phyloP scores from a whole-genome alignment of 2,888 invertebrate species.

The Isoperla grammatica region DNA sequence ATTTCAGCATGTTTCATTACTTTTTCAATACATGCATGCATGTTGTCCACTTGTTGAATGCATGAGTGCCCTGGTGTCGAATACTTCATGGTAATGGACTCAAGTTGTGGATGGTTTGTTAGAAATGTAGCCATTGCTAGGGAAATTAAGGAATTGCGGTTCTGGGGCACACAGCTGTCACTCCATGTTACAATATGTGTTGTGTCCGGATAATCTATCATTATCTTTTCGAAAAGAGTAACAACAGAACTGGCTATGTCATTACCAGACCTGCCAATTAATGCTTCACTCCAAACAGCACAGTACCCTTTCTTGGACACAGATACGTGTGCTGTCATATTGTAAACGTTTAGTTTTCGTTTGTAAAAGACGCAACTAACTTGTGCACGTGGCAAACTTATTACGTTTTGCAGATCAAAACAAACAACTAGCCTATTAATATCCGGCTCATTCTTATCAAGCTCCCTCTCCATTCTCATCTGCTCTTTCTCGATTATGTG shows the following conservation, averaged over 20 bases:
- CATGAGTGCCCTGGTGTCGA: slow-evolving; percentile 34
- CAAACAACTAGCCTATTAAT: no score
- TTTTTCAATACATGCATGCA: slow-evolving; percentile 30
- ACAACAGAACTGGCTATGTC: slow-evolving; percentile 28
- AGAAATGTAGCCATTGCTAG: slow-evolving; percentile 27
- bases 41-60: slow-evolving; percentile 32
- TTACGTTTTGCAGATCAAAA: no score
- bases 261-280: slow-evolving; percentile 29
- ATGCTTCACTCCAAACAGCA: slow-evolving; percentile 28
- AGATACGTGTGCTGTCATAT: slow-evolving; percentile 26
- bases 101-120: slow-evolving; percentile 19
- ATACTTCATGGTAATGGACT: slow-evolving; percentile 33
- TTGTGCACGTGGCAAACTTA: no score
- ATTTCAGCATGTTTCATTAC: slow-evolving; percentile 22
- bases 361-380: no score
- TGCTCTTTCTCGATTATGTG: no score
- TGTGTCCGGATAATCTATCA: slow-evolving; percentile 24
- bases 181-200: slow-evolving; percentile 31
- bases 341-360: no score
- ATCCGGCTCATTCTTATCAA: no score
- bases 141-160: slow-evolving; percentile 30
- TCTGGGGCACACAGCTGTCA: slow-evolving; percentile 32
- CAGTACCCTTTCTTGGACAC: slow-evolving; percentile 27
- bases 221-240: slow-evolving; percentile 22
- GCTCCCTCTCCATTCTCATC: no score